phyloP scores from a whole-genome alignment of 2,113 vertebrate species.

The Zosterops pallidus region DNA sequence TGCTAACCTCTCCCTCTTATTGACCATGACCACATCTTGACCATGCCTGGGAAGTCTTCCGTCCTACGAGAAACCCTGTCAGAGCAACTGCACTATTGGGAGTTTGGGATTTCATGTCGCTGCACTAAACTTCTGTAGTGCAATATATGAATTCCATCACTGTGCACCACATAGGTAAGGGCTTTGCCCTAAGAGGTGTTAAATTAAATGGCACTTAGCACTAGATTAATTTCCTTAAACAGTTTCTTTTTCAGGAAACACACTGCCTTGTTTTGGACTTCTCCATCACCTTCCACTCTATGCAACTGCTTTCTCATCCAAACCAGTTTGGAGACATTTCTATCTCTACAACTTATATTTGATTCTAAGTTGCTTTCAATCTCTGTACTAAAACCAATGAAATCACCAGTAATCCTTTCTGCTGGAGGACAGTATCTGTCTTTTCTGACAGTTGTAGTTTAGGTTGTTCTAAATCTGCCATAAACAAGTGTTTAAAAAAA shows the following conservation, averaged over 20 bases:
- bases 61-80: neutral
- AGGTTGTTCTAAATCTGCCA: neutral
- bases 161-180: neutral
- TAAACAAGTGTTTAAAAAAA: neutral
- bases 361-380: neutral
- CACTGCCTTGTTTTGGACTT: neutral
- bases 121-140: neutral
- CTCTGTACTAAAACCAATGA: neutral
- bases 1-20: neutral
- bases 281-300: neutral
- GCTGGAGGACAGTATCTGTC: neutral
- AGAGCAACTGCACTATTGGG: neutral
- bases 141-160: neutral
- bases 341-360: neutral
- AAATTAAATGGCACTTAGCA: neutral
- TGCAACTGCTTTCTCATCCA: neutral
- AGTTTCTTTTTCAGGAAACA: neutral
- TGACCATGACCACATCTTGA: neutral
- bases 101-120: neutral
- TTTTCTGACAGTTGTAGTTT: neutral
- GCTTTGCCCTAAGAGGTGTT: neutral
- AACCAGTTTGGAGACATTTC: neutral
- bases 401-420: neutral
- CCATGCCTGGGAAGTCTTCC: neutral
- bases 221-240: neutral